phyloP scores from a whole-genome alignment of 1,140 invertebrate genomes.

The Heterodera carotae region DNA sequence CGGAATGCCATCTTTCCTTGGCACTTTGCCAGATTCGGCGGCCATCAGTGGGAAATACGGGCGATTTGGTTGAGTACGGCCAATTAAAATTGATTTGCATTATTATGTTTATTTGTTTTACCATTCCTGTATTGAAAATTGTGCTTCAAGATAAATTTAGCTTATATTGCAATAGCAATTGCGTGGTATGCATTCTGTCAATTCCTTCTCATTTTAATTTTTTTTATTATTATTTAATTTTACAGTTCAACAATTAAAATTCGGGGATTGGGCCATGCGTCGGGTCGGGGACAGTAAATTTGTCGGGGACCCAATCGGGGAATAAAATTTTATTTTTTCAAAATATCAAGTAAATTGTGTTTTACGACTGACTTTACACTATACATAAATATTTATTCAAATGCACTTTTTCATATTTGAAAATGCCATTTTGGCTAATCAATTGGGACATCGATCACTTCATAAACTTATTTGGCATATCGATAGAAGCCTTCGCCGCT shows the following conservation, averaged over 20 bases:
- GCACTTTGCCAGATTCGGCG: constrained; percentile 4
- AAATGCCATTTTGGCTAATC: not conserved
- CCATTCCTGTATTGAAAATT: no score
- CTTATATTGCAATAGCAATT: no score
- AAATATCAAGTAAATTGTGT: not conserved
- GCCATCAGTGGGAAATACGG: not conserved
- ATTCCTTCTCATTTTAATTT: constrained; percentile 2
- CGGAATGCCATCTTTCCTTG: constrained; percentile 12
- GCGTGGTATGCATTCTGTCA: no score
- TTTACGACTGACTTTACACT: not conserved
- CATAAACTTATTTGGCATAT: constrained; percentile 27
- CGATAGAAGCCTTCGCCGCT: constrained; percentile 82
- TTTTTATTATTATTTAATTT: not conserved
- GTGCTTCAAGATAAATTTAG: no score
- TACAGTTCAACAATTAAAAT: no score
- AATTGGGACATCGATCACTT: not conserved
- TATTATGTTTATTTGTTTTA: no score
- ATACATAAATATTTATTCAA: constrained; percentile 1
- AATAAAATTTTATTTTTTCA: not conserved
- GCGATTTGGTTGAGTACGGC: not conserved
- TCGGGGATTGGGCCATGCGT: no score
- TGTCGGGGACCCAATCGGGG: no score
- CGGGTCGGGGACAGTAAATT: no score
- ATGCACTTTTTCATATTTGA: not conserved
- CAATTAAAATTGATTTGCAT: constrained; percentile 3